Evolutionary conservation across 2,888 invertebrate species (phyloP), one percentile per base, ranked within the genome.

Genomic region (Brachycybe producta): DNA sequence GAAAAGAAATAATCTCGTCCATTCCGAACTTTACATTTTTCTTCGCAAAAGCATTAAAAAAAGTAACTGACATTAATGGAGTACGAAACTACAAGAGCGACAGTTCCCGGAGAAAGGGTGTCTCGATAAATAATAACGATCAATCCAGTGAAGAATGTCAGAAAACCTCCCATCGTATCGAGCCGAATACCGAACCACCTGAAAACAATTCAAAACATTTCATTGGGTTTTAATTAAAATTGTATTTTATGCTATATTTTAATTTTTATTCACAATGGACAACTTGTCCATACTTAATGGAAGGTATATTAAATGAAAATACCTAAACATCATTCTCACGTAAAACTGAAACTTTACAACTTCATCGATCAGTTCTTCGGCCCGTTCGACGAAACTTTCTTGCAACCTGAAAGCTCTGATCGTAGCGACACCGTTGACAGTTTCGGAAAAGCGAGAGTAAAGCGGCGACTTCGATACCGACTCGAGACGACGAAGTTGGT

Each of bases 361-460:
- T 64, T 79, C 77, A 69, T 98, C 97, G 44, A 97, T 90, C 63
- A 82, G 82, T 15, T 71, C 71, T 63, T 95, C 90, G 0, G 92
- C 94, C 65, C 91, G 88, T n/a, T 72, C 66, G 36, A 92, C 82
- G 65, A 98, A 97, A 64, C 87, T 75, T 2, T 80, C 70, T 58
- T 83, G 77, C 30, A 84, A 82, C 38, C 76, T 74, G 62, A 84
- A 94, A 1, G 94, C 92, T 59, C 92, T 74, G 57, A 94, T 91
- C 0, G 84, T 84, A 40, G 79, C 75, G 0, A 84, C 82, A 19
- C 53, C 53, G 2, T 84, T 84, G 43, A 97, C 80, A 34, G 88
- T 91, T 72, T 97, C 97, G 19, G 88, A 82, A 64, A 97, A 94
- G 70, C 94, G 94, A 5, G 92, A 91, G 70, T 91, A 97, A 61